Conservation (phyloP, 2,888 invertebrate genomes). For the Drosophila testacea region DNA sequence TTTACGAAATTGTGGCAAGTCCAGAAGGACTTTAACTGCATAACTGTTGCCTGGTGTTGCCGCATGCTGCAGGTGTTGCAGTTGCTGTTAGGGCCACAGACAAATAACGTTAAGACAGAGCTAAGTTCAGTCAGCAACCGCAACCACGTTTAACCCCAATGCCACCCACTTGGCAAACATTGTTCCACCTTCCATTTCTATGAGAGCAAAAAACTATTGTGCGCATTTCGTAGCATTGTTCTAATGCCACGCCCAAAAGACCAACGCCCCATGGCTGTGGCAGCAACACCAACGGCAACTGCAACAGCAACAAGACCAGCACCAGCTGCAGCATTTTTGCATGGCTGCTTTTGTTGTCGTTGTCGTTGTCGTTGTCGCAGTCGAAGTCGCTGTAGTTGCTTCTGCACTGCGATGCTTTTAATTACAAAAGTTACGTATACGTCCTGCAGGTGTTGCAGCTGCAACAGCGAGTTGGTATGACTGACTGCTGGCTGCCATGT, state of each 20-base stretch:
- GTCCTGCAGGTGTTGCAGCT: constrained; percentile 79
- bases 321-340: constrained; percentile 70
- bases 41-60: constrained; percentile 12
- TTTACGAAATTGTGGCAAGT: constrained; percentile 66
- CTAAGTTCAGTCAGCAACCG: constrained; percentile 48
- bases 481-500: constrained; percentile 20
- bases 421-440: constrained; percentile 80
- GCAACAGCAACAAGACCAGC: constrained; percentile 36
- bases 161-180: constrained; percentile 40
- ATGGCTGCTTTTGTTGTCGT: constrained; percentile 70
- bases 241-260: constrained; percentile 54
- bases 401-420: constrained; percentile 76
- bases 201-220: constrained; percentile 64
- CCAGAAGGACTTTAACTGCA: constrained; percentile 4
- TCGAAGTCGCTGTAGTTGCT: constrained; percentile 9
- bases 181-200: constrained; percentile 7
- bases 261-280: constrained; percentile 36
- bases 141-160: constrained; percentile 59
- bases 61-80: constrained; percentile 17
- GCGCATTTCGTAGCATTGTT: constrained; percentile 67
- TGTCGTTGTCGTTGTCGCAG: constrained; percentile 31
- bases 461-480: constrained; percentile 34
- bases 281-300: constrained; percentile 27
- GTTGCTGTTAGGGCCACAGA: constrained; percentile 27
- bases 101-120: constrained; percentile 60